A percentile compares a stretch with the other conserved stretches of the same genome.
Evolutionary conservation across 1,140 invertebrate genomes (phyloP).

Genomic region (Idris sp.): DNA sequence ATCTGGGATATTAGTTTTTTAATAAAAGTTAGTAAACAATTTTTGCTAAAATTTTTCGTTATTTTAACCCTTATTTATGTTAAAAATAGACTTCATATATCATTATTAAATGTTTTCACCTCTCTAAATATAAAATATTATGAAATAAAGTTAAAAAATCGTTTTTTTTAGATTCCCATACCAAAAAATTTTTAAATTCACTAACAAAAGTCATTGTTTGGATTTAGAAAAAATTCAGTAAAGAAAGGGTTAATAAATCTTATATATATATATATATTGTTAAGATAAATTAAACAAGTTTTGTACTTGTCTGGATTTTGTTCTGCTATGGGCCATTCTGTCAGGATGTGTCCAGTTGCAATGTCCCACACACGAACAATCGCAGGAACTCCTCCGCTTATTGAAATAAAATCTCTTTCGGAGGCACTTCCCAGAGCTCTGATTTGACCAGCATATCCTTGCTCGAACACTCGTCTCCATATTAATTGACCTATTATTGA

Average conservation of each 20-base stretch:
- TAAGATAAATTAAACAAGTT: constrained; percentile 12
- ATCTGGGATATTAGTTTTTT: background rate
- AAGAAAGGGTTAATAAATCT: no score
- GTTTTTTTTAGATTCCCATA: no score
- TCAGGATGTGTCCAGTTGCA: constrained; percentile 81
- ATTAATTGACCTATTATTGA: constrained; percentile 85
- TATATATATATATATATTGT: constrained; percentile 1
- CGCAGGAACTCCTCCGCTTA: constrained; percentile 85
- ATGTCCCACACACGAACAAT: constrained; percentile 88
- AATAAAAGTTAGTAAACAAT: constrained; percentile 8
- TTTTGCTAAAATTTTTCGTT: no score
- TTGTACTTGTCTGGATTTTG: constrained; percentile 72
- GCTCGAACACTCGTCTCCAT: constrained; percentile 90
- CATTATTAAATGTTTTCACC: no score
- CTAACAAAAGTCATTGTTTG: no score
- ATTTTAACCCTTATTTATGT: no score
- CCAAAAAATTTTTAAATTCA: no score
- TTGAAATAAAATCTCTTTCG: constrained; percentile 83
- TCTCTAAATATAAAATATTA: no score
- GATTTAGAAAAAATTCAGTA: no score
- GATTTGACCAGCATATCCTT: constrained; percentile 73
- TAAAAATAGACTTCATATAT: no score
- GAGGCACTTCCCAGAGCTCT: constrained; percentile 79
- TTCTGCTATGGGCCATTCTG: constrained; percentile 78
- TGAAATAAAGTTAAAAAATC: no score